Evolutionary conservation across 2,113 vertebrate species (phyloP).

Genomic region (Eulacestoma nigropectus): DNA sequence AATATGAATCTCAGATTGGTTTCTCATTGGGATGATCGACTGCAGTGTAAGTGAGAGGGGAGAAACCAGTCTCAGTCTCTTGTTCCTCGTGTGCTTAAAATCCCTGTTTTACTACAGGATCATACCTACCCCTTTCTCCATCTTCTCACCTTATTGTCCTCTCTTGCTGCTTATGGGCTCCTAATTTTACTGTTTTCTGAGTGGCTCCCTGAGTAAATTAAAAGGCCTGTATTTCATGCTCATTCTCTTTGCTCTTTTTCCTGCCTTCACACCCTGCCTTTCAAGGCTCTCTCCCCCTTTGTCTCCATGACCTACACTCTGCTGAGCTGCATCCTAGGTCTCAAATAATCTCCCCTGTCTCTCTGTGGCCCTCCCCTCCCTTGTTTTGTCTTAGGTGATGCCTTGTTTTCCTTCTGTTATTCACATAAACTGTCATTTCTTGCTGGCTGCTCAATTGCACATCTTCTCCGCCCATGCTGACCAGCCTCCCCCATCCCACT

Average conservation of each 20-base stretch:
- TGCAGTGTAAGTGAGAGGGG: background rate
- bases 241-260: background rate
- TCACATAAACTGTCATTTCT: background rate
- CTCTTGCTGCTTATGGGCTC: background rate
- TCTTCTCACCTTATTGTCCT: background rate
- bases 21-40: background rate
- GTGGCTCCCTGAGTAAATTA: background rate
- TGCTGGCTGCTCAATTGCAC: background rate
- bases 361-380: background rate
- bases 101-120: background rate
- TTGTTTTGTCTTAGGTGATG: background rate
- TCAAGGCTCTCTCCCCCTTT: background rate
- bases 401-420: background rate
- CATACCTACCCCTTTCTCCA: background rate
- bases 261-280: background rate
- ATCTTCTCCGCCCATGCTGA: background rate
- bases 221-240: background rate
- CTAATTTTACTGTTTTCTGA: background rate
- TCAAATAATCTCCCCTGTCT: background rate
- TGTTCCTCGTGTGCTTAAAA: background rate
- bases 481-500: background rate
- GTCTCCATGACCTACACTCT: background rate
- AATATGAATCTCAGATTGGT: background rate
- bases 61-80: background rate
- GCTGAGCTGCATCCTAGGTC: background rate